Percentiles rank a stretch among this genome's conserved stretches.
These are phyloP conservation scores for Orthosia cruda DNA, from an alignment of 2,888 invertebrate genomes.

Conservation along the genomic window DNA sequence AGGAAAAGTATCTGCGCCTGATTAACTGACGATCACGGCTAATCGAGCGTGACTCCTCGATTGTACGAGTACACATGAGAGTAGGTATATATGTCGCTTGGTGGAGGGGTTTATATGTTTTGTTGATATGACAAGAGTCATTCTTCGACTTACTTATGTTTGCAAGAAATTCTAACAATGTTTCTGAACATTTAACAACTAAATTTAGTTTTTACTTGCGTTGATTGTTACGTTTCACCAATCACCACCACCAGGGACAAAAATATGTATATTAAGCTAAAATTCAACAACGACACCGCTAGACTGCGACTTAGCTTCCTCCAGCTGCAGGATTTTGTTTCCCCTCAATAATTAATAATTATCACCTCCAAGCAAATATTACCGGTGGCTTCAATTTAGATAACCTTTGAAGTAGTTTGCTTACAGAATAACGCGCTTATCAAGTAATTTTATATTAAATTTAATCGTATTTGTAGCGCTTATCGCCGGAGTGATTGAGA, in stretches of 20 bases:
- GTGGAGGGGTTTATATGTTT: constrained; percentile 10
- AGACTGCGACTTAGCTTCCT: background rate
- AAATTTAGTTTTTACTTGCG: no score
- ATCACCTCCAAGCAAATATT: constrained; percentile 22
- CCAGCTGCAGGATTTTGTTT: constrained; percentile 8
- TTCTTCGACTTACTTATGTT: background rate
- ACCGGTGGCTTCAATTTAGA: constrained; percentile 29
- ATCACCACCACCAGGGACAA: no score
- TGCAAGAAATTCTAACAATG: no score
- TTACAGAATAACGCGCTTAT: constrained; percentile 5
- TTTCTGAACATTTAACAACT: no score
- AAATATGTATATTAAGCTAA: no score
- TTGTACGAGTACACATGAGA: constrained; percentile 5
- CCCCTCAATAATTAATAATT: constrained; percentile 37
- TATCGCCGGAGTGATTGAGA: constrained; percentile 9
- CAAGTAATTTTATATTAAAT: constrained; percentile 17
- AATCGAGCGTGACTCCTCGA: no score
- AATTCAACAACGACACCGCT: constrained; percentile 1
- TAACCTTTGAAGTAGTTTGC: constrained; percentile 22
- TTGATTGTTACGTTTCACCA: no score
- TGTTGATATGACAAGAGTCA: background rate
- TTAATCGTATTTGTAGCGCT: constrained; percentile 15
- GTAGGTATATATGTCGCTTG: background rate
- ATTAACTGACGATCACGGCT: no score
- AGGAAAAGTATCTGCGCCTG: no score